Evolutionary conservation across 2,888 invertebrate genomes (phyloP).

Genomic region (Cyrtodaria siliqua): DNA sequence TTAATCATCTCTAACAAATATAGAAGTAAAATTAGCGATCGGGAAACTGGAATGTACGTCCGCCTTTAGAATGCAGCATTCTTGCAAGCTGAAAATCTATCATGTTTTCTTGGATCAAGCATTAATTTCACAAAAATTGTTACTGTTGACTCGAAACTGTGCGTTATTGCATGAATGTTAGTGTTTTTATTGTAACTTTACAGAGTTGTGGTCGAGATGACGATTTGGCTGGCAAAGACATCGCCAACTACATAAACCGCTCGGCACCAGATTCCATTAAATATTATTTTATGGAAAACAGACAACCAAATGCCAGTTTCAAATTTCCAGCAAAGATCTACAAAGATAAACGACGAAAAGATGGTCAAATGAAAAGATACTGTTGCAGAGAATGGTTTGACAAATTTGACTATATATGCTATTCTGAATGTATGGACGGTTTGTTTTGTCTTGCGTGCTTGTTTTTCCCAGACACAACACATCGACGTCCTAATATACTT

Average conservation of each 20-base stretch:
- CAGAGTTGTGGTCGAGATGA: constrained; percentile 1
- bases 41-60: not conserved
- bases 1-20: not conserved
- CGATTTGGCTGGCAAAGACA: not conserved
- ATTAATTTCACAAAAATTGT: no score
- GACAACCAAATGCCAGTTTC: constrained; percentile 10
- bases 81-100: no score
- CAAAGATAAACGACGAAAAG: constrained; percentile 25
- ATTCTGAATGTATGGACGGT: constrained; percentile 10
- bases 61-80: no score
- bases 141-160: not conserved
- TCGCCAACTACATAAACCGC: not conserved
- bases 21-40: not conserved
- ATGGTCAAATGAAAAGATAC: constrained; percentile 20
- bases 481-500: constrained; percentile 26
- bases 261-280: not conserved
- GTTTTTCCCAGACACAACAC: constrained; percentile 33
- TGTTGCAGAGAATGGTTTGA: constrained; percentile 16
- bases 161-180: not conserved
- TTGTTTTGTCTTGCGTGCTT: constrained; percentile 23
- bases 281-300: no score
- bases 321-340: constrained; percentile 13
- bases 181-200: not conserved
- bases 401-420: constrained; percentile 13
- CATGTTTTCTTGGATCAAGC: no score